Conservation (phyloP, 2,113 vertebrate genomes). For the Mesitornis unicolor region DNA sequence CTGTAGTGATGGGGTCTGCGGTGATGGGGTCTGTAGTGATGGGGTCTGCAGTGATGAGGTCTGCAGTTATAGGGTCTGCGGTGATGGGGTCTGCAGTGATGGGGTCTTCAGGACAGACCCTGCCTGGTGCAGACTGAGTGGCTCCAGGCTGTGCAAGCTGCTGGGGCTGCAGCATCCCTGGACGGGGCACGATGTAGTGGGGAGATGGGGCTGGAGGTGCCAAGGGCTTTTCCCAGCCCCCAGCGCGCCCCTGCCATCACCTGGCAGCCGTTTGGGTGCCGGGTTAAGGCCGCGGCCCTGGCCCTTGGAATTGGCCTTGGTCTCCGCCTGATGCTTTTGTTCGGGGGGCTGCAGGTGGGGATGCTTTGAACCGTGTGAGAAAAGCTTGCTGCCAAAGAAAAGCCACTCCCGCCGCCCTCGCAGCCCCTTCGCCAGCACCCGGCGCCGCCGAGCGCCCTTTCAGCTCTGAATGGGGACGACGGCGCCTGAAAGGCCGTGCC, state of each 20-base stretch:
- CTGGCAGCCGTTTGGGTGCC: background rate
- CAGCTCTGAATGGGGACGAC: constrained; percentile 2
- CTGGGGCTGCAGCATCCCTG: background rate
- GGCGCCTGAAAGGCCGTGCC: background rate
- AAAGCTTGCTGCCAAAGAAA: background rate
- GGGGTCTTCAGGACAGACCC: rapidly evolving
- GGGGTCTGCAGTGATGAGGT: background rate
- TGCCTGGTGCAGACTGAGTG: background rate
- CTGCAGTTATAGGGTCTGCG: background rate
- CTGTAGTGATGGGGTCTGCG: background rate
- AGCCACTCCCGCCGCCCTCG: background rate
- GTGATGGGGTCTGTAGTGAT: rapidly evolving
- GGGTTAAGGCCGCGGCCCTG: background rate
- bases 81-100: background rate
- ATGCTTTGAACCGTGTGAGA: constrained; percentile 1
- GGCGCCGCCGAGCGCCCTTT: background rate
- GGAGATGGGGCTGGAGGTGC: background rate
- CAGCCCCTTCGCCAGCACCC: background rate
- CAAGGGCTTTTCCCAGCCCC: background rate
- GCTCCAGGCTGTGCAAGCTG: rapidly evolving
- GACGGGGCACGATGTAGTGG: rapidly evolving
- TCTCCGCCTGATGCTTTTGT: background rate
- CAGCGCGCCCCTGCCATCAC: background rate
- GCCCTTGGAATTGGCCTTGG: background rate
- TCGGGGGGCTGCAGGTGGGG: background rate